Evolutionary conservation across 2,888 invertebrate genomes (phyloP), one percentile per base, ranked within the genome.

Genomic region (Eretmocerus hayati): DNA sequence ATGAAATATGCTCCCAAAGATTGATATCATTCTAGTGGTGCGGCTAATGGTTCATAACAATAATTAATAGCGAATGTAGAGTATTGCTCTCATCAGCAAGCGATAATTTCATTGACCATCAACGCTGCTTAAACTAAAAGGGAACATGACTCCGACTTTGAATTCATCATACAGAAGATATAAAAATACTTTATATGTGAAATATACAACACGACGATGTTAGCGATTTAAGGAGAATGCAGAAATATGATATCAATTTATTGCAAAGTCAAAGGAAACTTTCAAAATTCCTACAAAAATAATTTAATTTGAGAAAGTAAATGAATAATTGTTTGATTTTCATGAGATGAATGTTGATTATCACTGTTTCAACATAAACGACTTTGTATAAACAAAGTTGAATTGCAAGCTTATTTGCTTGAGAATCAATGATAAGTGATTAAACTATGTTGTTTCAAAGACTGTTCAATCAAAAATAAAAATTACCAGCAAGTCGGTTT

Each of bases 141-240:
- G 44, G 42, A 47, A 49, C 19, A 42, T 22, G 33, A 48, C 46
- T 40, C 26, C 26, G n/a, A n/a, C n/a, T 11, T 26, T 11, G 48
- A 45, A 11, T 36, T 50, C 48, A 46, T 46, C 46, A 48, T 49
- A 51, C 46, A 54, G 11, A 46, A 15, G 19, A 40, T 48, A 51
- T 51, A 51, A 54, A 54, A 54, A 51, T 51, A 46, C 43, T 48
- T 48, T 42, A 44, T 51, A 26, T 26, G 11, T 26, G 26, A 48
- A 50, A 47, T 50, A 53, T 53, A 53, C 53, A 53, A 53, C 49
- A 50, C 42, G 48, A 50, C 50, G 41, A 42, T 43, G 32, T 45
- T 47, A 50, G 42, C 23, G 6, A 26, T 26, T 26, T 9, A 26
- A 26, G 30, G 4, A 46, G 35, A 4, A 42, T 6, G 6, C 26